A percentile compares a stretch with the other conserved stretches of the same genome.
These are phyloP conservation scores for Charanyca ferruginea DNA, from an alignment of 2,888 invertebrate species.

Conservation along the genomic window DNA sequence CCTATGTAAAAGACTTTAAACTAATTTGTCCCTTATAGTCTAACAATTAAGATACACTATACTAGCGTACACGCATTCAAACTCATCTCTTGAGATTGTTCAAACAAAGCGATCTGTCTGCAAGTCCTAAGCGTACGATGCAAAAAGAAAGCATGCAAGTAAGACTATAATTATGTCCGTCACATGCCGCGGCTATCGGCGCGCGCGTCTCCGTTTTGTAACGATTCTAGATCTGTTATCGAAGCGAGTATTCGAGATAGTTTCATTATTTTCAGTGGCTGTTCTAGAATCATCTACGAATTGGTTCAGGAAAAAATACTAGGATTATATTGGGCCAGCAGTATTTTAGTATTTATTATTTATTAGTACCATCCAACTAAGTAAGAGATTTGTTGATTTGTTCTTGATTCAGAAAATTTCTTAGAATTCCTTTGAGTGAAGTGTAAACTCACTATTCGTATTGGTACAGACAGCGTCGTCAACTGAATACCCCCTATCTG, in stretches of 20 bases:
- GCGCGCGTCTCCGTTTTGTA: conserved; percentile 49
- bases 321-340: too few relatives aligned
- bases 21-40: too few relatives aligned
- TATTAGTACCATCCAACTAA: too few relatives aligned
- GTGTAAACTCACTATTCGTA: too few relatives aligned
- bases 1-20: not conserved
- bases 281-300: conserved; percentile 1
- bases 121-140: conserved; percentile 56
- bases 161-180: conserved; percentile 70
- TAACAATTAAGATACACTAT: not conserved
- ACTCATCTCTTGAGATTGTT: conserved; percentile 22
- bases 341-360: too few relatives aligned
- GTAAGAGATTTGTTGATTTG: too few relatives aligned
- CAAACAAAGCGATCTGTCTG: conserved; percentile 43
- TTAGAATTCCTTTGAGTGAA: too few relatives aligned
- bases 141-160: conserved; percentile 74
- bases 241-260: conserved; percentile 56
- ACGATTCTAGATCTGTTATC: conserved; percentile 55
- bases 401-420: too few relatives aligned
- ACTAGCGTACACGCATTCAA: not conserved
- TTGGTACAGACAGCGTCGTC: too few relatives aligned
- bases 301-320: too few relatives aligned
- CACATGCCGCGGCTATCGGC: conserved; percentile 72
- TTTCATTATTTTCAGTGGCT: conserved; percentile 45
- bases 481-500: too few relatives aligned